Percentiles rank a stretch among this genome's conserved stretches.
These are phyloP conservation scores for Heteropelma amictum DNA, from an alignment of 2,888 invertebrate genomes.

Conservation along the genomic window DNA sequence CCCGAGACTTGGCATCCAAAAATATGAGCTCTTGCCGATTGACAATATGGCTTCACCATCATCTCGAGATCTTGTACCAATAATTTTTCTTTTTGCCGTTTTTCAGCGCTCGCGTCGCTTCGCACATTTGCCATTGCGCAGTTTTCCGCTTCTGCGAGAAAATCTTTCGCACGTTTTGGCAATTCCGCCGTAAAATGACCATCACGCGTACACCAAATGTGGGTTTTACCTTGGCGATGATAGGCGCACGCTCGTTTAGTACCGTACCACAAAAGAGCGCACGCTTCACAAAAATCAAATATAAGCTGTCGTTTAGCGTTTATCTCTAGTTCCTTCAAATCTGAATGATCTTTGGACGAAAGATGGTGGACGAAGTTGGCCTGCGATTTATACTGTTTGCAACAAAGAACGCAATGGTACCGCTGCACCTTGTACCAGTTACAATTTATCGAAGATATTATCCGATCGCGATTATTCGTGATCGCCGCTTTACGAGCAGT, in stretches of 20 bases:
- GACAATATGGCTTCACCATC: slow-evolving; percentile 52
- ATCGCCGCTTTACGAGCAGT: not conserved
- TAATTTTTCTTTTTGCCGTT: slow-evolving; percentile 21
- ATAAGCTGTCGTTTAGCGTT: not conserved
- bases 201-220: slow-evolving; percentile 14
- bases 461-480: not conserved
- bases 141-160: slow-evolving; percentile 36
- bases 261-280: slow-evolving; percentile 47
- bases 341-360: not conserved
- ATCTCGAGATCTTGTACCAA: slow-evolving; percentile 61
- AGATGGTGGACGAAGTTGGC: not conserved
- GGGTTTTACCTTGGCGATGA: slow-evolving; percentile 27
- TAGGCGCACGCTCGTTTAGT: slow-evolving; percentile 24
- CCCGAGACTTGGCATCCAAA: slow-evolving; percentile 82
- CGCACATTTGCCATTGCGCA: slow-evolving; percentile 16
- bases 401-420: not conserved
- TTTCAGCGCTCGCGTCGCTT: slow-evolving; percentile 32
- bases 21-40: slow-evolving; percentile 76
- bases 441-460: not conserved
- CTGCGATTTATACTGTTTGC: not conserved
- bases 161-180: slow-evolving; percentile 6
- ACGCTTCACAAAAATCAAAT: slow-evolving; percentile 39
- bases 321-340: not conserved
- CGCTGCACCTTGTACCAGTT: not conserved
- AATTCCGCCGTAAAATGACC: slow-evolving; percentile 14